phyloP scores from a whole-genome alignment of 1,140 invertebrate species.

The Drosophila teissieri region DNA sequence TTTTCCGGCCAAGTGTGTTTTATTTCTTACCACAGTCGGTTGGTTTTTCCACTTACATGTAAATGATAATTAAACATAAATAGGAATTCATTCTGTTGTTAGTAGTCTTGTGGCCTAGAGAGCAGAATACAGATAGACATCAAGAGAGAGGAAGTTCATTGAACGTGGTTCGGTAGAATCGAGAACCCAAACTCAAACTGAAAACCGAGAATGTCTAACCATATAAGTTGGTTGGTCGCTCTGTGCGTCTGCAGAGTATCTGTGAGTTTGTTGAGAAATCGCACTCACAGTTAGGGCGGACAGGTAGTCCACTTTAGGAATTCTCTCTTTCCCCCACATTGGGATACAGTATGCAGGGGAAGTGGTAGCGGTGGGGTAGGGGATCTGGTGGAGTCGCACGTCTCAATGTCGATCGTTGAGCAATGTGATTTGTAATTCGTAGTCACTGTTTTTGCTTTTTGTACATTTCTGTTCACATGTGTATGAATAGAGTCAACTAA shows the following conservation, averaged over 20 bases:
- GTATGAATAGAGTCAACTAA: constrained; percentile 12
- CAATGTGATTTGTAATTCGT: constrained; percentile 39
- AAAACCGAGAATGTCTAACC: constrained; percentile 52
- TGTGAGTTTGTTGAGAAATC: constrained; percentile 40
- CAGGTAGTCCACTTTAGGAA: constrained; percentile 52
- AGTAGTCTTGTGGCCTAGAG: constrained; percentile 41
- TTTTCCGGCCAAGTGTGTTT: constrained; percentile 5
- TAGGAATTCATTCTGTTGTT: constrained; percentile 36
- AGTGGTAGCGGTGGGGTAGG: neutral
- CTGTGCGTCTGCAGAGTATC: constrained; percentile 21
- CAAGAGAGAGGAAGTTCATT: constrained; percentile 59
- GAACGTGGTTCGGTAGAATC: constrained; percentile 49
- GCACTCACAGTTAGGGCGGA: constrained; percentile 55
- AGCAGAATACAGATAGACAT: neutral
- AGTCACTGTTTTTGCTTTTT: constrained; percentile 21
- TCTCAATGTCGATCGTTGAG: constrained; percentile 48
- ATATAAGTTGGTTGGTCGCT: constrained; percentile 31
- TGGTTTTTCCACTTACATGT: constrained; percentile 18
- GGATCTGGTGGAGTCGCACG: constrained; percentile 27
- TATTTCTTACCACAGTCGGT: constrained; percentile 32
- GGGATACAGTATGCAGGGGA: neutral
- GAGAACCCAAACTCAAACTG: constrained; percentile 29
- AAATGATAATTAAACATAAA: constrained; percentile 64
- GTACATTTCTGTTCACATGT: constrained; percentile 9
- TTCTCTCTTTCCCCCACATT: constrained; percentile 16